Base-by-base conservation (phyloP, 2,113 vertebrate genomes). In the Anthoscopus minutus region DNA sequence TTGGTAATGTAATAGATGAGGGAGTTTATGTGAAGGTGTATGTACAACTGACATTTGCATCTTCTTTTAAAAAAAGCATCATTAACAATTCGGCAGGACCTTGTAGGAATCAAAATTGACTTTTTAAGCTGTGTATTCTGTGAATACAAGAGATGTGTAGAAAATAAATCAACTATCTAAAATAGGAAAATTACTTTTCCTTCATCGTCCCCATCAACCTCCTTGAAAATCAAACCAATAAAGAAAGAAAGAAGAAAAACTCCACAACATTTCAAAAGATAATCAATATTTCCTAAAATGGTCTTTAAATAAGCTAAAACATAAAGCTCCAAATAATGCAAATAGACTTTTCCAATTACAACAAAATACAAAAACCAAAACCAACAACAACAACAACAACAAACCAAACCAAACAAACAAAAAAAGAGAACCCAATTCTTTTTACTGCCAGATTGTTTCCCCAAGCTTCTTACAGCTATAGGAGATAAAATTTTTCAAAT, bases 191-290 rank as follows among this genome's bases (percentile, higher is more conserved):
- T 9, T 21, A 58, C 16, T 64, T 71, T 79, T 51, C 5, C 11
- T 54, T 65, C 18, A 33, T 44, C 10, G 35, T 40, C 1, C 3
- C 2, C 5, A 27, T 2, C 31, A 38, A 42, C 1, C 0, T 47
- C 2, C 28, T 65, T 48, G 23, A 72, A 88, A 61, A 61, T 31
- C 21, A 66, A 45, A 3, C 15, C 40, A 56, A 10, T 6, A 58
- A 56, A 13, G 11, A 74, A 48, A 50, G 13, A 65, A 47, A 8
- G 2, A n/a, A 42, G 31, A 19, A 47, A 27, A 47, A 3, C 1
- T 15, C 4, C 4, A 28, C 12, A 61, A 3, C 2, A 35, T 61
- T 65, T 66, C 6, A 79, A 51, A 77, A 56, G 7, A 3, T 33
- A 58, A 7, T 27, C 88, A 76, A 27, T 78, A 60, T 42, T 83